Base-by-base conservation (phyloP, 2,888 invertebrate species). In the Mellilla xanthometata region DNA sequence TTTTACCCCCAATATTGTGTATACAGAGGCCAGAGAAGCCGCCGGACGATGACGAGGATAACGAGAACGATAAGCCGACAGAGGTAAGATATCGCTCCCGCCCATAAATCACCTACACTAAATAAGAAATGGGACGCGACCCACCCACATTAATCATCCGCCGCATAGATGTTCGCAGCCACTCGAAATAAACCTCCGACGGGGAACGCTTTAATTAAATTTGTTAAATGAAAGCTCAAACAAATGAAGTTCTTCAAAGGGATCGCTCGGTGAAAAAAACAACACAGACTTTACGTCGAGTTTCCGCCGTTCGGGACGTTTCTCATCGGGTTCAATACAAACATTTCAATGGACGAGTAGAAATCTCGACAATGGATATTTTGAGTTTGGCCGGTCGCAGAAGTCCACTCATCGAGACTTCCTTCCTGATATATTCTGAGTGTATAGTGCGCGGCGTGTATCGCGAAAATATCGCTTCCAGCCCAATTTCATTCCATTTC, bases 11-110 rank as follows among this genome's bases (percentile, higher is more conserved):
- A 83, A 93, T 96, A 83, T 91, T 97, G 68, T 94, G 96, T 84
- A 97, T 97, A 84, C 93, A 95, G 87, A 93, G 97, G 76, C 97
- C 97, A 38, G 94, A 94, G 62, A 96, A 96, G 78, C 94, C 95
- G 54, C 91, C 92, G 36, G 93, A 93, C 52, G 93, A 93, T 54
- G 93, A 91, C 43, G 93, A 91, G 43, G 86, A 86, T 31, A 92
- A 91, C 34, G 85, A 85, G 53, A 78, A 83, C 50, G 89, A 89
- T 70, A 89, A 89, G 58, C 89, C 89, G 34, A 82, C 77, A 43
- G 89, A 89, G 88, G 89, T 89, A 76, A 88, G 86, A 61, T 60
- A 70, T 60, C 31, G 65, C 63, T 47, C 28, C 49, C 44, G 53
- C 39, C 56, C 46, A 55, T 65, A 64, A 66, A 64, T 63, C 58